phyloP scores from a whole-genome alignment of 2,113 vertebrate genomes.

The Macroglossus sobrinus region DNA sequence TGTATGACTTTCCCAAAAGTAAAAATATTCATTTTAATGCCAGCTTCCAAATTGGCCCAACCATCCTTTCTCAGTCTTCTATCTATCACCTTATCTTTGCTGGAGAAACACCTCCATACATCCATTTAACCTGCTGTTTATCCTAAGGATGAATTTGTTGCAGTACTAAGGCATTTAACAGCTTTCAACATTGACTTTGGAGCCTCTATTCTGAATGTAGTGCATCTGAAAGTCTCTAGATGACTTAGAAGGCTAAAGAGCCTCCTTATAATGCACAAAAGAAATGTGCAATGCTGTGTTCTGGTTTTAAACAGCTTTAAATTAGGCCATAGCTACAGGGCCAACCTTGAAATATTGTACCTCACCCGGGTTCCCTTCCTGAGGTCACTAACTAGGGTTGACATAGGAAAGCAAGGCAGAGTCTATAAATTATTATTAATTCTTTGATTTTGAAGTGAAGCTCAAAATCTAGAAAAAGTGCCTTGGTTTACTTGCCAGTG shows the following conservation, averaged over 20 bases:
- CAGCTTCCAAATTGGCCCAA: background rate
- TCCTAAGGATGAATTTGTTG: background rate
- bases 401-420: slow-evolving; percentile 49
- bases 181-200: background rate
- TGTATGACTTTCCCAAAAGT: background rate
- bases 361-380: slow-evolving; percentile 65
- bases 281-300: background rate
- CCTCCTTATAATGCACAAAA: background rate
- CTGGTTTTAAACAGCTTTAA: slow-evolving; percentile 52
- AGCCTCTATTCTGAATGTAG: background rate
- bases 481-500: slow-evolving; percentile 3
- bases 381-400: slow-evolving; percentile 65
- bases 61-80: background rate
- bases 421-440: slow-evolving; percentile 72
- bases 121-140: background rate
- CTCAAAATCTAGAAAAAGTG: slow-evolving; percentile 40
- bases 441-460: slow-evolving; percentile 75
- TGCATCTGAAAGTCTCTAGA: background rate
- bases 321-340: slow-evolving; percentile 20
- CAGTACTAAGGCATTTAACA: background rate
- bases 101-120: background rate
- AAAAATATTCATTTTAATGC: slow-evolving; percentile 27
- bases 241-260: background rate
- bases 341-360: slow-evolving; percentile 44
- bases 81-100: background rate